A percentile compares a stretch with the other conserved stretches of the same genome.
These are phyloP conservation scores for Sebastes itinus DNA, from an alignment of 2,797 vertebrate species.

Conservation along the genomic window DNA sequence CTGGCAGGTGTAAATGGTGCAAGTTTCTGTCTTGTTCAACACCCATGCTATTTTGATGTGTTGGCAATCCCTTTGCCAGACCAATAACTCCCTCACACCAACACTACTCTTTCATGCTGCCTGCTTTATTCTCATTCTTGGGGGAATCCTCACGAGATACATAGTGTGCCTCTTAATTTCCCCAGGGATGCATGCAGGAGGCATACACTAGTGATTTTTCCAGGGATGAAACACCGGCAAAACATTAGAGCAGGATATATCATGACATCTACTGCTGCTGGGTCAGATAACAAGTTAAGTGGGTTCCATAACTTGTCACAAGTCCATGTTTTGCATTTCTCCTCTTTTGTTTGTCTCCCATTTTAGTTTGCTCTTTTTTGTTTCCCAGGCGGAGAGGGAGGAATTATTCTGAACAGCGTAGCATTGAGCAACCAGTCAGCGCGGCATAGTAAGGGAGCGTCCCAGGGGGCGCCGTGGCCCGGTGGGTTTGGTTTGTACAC, in stretches of 20 bases:
- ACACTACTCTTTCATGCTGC: constrained; percentile 81
- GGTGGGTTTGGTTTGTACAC: constrained; percentile 82
- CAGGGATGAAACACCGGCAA: constrained; percentile 79
- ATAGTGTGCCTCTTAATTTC: constrained; percentile 86
- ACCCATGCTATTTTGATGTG: constrained; percentile 82
- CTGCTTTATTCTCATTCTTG: constrained; percentile 83
- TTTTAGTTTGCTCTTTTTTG: constrained; percentile 67
- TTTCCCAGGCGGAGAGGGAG: constrained; percentile 51
- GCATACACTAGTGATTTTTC: constrained; percentile 84
- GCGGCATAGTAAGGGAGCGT: constrained; percentile 60
- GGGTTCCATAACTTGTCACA: constrained; percentile 72
- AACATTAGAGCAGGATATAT: constrained; percentile 76
- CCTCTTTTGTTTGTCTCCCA: constrained; percentile 52
- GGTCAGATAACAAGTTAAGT: constrained; percentile 77
- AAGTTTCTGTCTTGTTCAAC: constrained; percentile 82
- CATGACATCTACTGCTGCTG: constrained; percentile 64
- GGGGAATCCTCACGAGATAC: constrained; percentile 79
- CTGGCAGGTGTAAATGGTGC: constrained; percentile 81
- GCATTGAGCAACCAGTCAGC: constrained; percentile 64
- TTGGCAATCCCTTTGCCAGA: constrained; percentile 81
- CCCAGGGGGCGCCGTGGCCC: constrained; percentile 75
- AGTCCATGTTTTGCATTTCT: constrained; percentile 57
- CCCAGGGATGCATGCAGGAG: constrained; percentile 81
- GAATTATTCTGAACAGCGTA: constrained; percentile 57
- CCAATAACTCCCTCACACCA: constrained; percentile 83